Evolutionary conservation across 2,113 vertebrate genomes (phyloP).

Genomic region (Pedionomus torquatus): DNA sequence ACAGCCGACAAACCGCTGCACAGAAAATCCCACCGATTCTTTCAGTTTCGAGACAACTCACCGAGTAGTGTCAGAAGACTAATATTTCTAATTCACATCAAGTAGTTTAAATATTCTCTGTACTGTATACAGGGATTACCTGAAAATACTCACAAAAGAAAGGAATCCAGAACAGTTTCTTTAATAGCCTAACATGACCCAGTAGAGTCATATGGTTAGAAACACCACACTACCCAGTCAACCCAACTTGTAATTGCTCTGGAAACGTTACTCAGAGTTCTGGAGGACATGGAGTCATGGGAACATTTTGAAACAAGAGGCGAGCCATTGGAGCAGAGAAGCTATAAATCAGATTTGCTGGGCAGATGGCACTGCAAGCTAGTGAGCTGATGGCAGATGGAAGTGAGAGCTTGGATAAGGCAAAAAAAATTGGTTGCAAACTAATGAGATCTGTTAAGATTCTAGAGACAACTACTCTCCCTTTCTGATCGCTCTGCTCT

Average conservation of each 20-base stretch:
- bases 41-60: not conserved
- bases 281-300: conserved; percentile 31
- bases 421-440: conserved; percentile 44
- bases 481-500: not conserved
- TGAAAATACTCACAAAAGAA: not conserved
- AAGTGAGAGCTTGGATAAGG: not conserved
- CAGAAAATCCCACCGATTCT: not conserved
- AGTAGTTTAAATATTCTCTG: not conserved
- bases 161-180: not conserved
- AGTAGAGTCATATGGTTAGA: not conserved
- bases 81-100: not conserved
- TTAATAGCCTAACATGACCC: not conserved
- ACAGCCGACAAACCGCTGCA: not conserved
- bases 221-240: not conserved
- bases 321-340: not conserved
- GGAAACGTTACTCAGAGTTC: not conserved
- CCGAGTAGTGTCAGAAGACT: not conserved
- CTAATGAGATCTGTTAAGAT: conserved; percentile 44
- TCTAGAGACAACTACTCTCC: not conserved
- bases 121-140: not conserved
- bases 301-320: conserved; percentile 39
- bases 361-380: conserved; percentile 64
- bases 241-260: not conserved
- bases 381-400: conserved; percentile 63
- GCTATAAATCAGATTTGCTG: conserved; percentile 31